Evolutionary conservation across 2,888 invertebrate genomes (phyloP).

Genomic region (Meganola albula): DNA sequence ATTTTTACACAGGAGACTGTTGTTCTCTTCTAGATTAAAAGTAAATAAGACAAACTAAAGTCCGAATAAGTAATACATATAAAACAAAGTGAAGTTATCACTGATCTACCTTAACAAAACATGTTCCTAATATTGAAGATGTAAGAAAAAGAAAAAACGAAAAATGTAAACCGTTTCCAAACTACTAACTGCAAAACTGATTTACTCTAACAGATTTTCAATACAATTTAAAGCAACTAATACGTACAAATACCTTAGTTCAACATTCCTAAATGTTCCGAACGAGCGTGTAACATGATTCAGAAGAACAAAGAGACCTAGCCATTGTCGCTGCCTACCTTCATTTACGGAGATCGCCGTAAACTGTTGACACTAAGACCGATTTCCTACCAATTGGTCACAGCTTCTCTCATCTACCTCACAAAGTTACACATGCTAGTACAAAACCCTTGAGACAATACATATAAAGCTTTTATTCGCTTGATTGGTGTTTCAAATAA

Average conservation of each 20-base stretch:
- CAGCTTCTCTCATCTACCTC: slow-evolving; percentile 54
- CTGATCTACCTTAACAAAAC: too few species aligned
- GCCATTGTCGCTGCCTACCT: slow-evolving; percentile 28
- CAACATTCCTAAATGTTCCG: slow-evolving; percentile 17
- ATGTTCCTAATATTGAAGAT: too few species aligned
- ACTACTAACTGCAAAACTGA: too few species aligned
- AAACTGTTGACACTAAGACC: slow-evolving; percentile 74
- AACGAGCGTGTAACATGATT: slow-evolving; percentile 48
- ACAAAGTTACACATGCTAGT: slow-evolving; percentile 26
- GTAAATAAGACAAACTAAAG: too few species aligned
- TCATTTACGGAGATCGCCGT: slow-evolving; percentile 37
- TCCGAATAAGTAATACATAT: too few species aligned
- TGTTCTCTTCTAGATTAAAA: too few species aligned
- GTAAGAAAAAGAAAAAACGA: too few species aligned
- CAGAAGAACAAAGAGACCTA: slow-evolving; percentile 48
- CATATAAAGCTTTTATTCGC: slow-evolving; percentile 30
- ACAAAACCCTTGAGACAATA: slow-evolving; percentile 15
- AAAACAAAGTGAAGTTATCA: too few species aligned
- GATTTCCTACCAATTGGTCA: slow-evolving; percentile 64
- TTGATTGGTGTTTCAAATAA: slow-evolving; percentile 6
- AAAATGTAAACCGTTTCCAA: too few species aligned
- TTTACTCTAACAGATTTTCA: too few species aligned
- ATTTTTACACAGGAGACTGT: too few species aligned
- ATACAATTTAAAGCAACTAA: too few species aligned
- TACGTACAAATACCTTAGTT: slow-evolving; percentile 8